Conservation (phyloP, 1,140 invertebrate species). For the Nymphalis io region DNA sequence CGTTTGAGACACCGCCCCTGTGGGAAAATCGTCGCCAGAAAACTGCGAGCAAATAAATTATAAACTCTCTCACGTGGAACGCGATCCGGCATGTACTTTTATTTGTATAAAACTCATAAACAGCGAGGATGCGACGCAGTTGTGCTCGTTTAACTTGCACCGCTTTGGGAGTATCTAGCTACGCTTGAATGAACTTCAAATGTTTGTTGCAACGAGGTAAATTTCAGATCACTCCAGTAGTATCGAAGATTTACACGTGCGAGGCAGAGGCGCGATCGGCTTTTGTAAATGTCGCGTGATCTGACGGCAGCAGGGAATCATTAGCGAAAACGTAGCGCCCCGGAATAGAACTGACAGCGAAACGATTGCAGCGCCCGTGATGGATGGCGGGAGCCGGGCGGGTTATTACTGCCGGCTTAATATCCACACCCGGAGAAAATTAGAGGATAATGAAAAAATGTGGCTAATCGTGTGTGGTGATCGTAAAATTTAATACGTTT, state of each 20-base stretch:
- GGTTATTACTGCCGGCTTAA: constrained; percentile 70
- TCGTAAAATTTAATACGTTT: constrained; percentile 29
- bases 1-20: constrained; percentile 78
- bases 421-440: constrained; percentile 58
- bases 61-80: constrained; percentile 75
- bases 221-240: constrained; percentile 3
- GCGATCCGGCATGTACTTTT: constrained; percentile 64
- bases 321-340: constrained; percentile 76
- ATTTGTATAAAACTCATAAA: constrained; percentile 52
- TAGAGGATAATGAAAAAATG: constrained; percentile 58
- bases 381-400: constrained; percentile 65
- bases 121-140: constrained; percentile 38
- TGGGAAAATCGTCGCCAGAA: constrained; percentile 80
- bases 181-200: constrained; percentile 27
- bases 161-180: constrained; percentile 25
- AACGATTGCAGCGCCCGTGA: constrained; percentile 75
- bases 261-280: constrained; percentile 52
- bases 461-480: constrained; percentile 38
- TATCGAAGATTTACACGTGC: constrained; percentile 45
- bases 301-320: constrained; percentile 67
- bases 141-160: constrained; percentile 35
- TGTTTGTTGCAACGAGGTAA: constrained; percentile 22
- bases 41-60: constrained; percentile 79
- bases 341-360: constrained; percentile 78
- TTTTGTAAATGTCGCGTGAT: constrained; percentile 67